Conservation (phyloP, 2,113 vertebrate genomes). For the Pantherophis guttatus region DNA sequence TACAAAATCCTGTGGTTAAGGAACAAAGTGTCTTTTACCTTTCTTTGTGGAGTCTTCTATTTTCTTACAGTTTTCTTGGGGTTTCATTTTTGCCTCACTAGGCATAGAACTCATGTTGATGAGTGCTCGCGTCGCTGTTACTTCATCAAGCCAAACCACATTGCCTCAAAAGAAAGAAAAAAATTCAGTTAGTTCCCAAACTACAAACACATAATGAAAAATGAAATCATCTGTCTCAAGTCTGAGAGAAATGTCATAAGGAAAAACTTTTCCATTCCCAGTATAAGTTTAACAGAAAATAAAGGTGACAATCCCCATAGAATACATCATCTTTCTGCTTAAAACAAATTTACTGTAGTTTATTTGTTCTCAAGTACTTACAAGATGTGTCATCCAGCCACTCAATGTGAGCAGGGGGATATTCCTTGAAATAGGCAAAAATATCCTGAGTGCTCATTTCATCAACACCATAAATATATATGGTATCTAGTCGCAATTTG, state of each 20-base stretch:
- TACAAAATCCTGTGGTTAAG: not conserved
- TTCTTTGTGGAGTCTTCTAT: constrained; percentile 68
- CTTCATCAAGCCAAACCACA: constrained; percentile 96
- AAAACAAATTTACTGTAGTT: not conserved
- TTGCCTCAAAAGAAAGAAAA: constrained; percentile 80
- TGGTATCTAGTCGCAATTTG: constrained; percentile 86
- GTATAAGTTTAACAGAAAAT: not conserved
- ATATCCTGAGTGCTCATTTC: constrained; percentile 97
- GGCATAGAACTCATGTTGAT: constrained; percentile 90
- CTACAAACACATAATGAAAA: not conserved
- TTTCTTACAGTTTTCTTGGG: constrained; percentile 67
- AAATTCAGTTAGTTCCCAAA: not conserved
- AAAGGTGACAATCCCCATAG: not conserved
- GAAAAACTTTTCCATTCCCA: not conserved
- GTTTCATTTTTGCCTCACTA: constrained; percentile 70
- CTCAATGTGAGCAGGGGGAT: constrained; percentile 96
- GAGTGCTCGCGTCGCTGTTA: constrained; percentile 88
- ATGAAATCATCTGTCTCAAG: not conserved
- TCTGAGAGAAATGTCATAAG: not conserved
- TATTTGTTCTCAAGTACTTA: constrained; percentile 66
- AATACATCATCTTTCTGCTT: not conserved
- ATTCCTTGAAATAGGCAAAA: constrained; percentile 93
- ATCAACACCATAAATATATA: constrained; percentile 89
- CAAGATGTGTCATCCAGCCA: constrained; percentile 96
- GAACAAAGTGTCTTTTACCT: constrained; percentile 67